Percentiles rank a stretch among this genome's conserved stretches.
These are phyloP conservation scores for Chascanopsetta lugubris DNA, from an alignment of 2,113 vertebrate species.

Conservation along the genomic window DNA sequence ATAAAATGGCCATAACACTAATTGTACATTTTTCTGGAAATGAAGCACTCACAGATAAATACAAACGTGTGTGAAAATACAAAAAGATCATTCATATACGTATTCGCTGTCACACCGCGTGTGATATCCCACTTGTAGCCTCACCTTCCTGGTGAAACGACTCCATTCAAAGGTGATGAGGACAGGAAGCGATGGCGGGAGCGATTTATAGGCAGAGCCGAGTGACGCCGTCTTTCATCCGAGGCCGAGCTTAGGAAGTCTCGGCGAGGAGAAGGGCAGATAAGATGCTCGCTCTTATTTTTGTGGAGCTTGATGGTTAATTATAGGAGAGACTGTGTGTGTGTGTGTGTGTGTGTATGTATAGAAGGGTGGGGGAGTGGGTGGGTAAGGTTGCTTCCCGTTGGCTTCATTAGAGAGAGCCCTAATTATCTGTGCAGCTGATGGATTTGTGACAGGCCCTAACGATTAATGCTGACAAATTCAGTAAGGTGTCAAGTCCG, in stretches of 20 bases:
- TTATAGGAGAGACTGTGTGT: constrained; percentile 84
- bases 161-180: constrained; percentile 80
- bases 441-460: constrained; percentile 99
- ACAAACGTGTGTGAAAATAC: neutral
- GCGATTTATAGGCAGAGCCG: constrained; percentile 34
- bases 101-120: constrained; percentile 15
- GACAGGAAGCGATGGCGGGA: constrained; percentile 77
- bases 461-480: constrained; percentile 99
- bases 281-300: constrained; percentile 80
- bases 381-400: constrained; percentile 83
- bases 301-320: constrained; percentile 89
- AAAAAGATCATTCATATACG: no score
- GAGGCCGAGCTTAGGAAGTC: constrained; percentile 78
- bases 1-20: neutral
- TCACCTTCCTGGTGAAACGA: constrained; percentile 6
- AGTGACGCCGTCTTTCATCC: constrained; percentile 80
- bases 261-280: constrained; percentile 60
- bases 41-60: neutral
- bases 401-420: constrained; percentile 98
- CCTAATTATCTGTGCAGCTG: constrained; percentile 99
- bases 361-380: constrained; percentile 47
- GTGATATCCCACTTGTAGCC: constrained; percentile 30
- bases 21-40: neutral
- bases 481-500: constrained; percentile 99
- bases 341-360: constrained; percentile 19